Conservation (phyloP, 2,888 invertebrate genomes). For the Augochlorella aurata region DNA sequence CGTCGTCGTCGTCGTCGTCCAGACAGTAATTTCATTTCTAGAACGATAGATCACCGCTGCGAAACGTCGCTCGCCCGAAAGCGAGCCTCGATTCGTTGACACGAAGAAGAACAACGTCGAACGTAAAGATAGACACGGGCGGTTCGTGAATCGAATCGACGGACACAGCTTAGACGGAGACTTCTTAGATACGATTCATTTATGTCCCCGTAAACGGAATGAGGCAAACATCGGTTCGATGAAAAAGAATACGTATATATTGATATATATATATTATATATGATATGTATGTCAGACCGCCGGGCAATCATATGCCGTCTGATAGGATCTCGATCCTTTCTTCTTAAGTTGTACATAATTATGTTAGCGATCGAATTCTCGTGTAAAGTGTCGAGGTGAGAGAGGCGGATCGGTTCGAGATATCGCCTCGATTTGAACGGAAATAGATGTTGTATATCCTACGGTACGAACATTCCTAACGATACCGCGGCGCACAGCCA, state of each 20-base stretch:
- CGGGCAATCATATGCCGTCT: not conserved
- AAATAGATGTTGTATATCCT: slow-evolving; percentile 11
- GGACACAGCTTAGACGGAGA: not conserved
- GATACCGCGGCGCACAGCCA: not conserved
- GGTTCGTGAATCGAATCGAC: slow-evolving; percentile 10
- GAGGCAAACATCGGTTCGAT: slow-evolving; percentile 3
- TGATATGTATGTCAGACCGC: not conserved
- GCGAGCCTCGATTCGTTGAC: slow-evolving; percentile 4
- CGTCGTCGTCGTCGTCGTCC: slow-evolving; percentile 47
- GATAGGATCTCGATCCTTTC: slow-evolving; percentile 26
- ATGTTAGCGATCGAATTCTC: slow-evolving; percentile 18
- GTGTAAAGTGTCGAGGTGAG: slow-evolving; percentile 19
- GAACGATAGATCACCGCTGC: slow-evolving; percentile 27
- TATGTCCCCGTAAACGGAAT: slow-evolving; percentile 5
- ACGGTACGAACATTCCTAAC: slow-evolving; percentile 27
- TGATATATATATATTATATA: not conserved
- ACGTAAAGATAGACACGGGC: not conserved
- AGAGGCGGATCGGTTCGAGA: slow-evolving; percentile 39
- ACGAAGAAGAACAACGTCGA: not conserved
- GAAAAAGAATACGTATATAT: not conserved
- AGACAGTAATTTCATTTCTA: slow-evolving; percentile 9
- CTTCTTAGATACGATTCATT: slow-evolving; percentile 10
- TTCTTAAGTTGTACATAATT: slow-evolving; percentile 58
- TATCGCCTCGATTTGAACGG: slow-evolving; percentile 35
- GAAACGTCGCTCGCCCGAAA: slow-evolving; percentile 10